These are phyloP conservation scores for Platynereis dumerilii DNA, from an alignment of 2,888 invertebrate genomes.

Conservation along the genomic window DNA sequence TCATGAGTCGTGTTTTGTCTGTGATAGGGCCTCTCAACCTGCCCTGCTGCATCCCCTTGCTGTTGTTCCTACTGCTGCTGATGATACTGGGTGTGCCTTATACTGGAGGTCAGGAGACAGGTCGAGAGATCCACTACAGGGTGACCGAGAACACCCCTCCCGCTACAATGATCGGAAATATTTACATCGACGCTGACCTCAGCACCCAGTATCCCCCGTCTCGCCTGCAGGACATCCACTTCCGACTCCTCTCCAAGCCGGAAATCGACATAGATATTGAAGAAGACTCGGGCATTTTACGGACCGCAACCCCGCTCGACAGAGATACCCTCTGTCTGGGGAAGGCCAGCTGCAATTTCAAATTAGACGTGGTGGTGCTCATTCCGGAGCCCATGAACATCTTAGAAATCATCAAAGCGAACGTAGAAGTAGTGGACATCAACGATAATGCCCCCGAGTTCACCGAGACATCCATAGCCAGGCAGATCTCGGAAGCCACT, in stretches of 20 bases:
- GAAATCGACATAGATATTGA: constrained; percentile 16
- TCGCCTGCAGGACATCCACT: constrained; percentile 26
- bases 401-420: constrained; percentile 26
- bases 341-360: constrained; percentile 9
- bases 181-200: constrained; percentile 32
- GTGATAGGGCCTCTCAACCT: too few relatives aligned
- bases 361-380: constrained; percentile 22
- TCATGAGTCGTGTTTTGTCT: too few relatives aligned
- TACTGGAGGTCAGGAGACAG: not conserved
- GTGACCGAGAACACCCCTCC: constrained; percentile 31
- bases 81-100: too few relatives aligned
- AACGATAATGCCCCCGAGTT: constrained; percentile 27
- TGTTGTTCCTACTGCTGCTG: too few relatives aligned
- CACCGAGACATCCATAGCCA: constrained; percentile 10
- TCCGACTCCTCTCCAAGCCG: constrained; percentile 32
- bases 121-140: constrained; percentile 9
- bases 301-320: constrained; percentile 13
- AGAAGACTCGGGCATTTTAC: constrained; percentile 12
- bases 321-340: constrained; percentile 15
- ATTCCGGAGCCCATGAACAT: constrained; percentile 20
- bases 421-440: constrained; percentile 17
- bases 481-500: constrained; percentile 18
- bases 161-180: constrained; percentile 35
- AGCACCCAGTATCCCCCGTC: constrained; percentile 16
- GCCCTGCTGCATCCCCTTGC: too few relatives aligned